Evolutionary conservation across 2,888 invertebrate species (phyloP), one percentile per base, ranked within the genome.

Genomic region (Aplocera efformata): DNA sequence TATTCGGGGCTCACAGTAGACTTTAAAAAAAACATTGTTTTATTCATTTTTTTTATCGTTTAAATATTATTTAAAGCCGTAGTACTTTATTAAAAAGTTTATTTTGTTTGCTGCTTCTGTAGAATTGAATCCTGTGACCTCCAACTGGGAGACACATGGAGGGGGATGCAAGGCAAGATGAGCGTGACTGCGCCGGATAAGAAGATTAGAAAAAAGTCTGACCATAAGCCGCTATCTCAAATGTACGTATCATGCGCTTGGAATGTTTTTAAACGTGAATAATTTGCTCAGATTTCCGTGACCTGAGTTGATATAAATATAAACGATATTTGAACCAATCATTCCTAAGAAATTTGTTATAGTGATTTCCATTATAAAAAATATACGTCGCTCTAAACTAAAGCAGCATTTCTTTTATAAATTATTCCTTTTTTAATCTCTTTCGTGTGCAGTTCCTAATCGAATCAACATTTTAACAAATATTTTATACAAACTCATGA

Each of bases 51-150:
- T 54, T 56, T 50, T 57, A 53, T 39, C 34, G 46, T 55, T 60
- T 54, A 57, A 41, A 38, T 60, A 53, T 53, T 23, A 53, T 53
- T 60, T 56, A 48, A 53, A 66, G 49, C 52, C 67, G 66, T 59
- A 58, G 43, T 58, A 62, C 62, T 67, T 72, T 79, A 78, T 72
- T 78, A 74, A 77, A 43, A 66, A 72, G 72, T 74, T 71, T 71
- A 74, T 79, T 79, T 68, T 81, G 70, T 82, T 93, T 92, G 78
- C 79, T 83, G 78, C 79, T 83, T 77, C 78, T 81, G 60, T 90
- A 96, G 96, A 94, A 93, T 94, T 91, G 94, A 94, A 92, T 94
- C 95, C 91, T 94, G 94, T 94, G 95, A 95, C 90, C 92, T 94
- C 90, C 94, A 89, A 79, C 85, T 85, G 82, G 89, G 88, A 84